phyloP scores from a whole-genome alignment of 2,888 invertebrate genomes.

The Strigamia maritima region DNA sequence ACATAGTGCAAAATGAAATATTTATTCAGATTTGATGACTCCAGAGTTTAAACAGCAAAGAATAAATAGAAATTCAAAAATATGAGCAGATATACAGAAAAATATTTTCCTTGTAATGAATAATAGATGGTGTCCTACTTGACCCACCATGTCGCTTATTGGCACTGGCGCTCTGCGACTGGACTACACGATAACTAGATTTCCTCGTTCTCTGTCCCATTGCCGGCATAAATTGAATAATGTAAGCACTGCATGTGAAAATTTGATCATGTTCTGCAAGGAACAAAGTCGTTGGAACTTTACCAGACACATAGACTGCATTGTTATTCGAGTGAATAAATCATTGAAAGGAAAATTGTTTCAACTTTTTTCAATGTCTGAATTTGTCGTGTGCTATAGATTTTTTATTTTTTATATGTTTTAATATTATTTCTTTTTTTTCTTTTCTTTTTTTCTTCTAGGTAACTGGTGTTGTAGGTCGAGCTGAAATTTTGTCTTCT shows the following conservation, averaged over 20 bases:
- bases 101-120: conserved; percentile 12
- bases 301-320: background rate
- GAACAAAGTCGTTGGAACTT: background rate
- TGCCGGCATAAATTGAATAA: conserved; percentile 28
- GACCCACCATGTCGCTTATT: background rate
- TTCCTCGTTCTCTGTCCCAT: background rate
- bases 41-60: background rate
- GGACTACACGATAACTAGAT: conserved; percentile 13
- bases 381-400: background rate
- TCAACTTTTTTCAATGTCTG: background rate
- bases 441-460: conserved; percentile 42
- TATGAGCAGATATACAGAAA: background rate
- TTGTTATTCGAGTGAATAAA: conserved; percentile 18
- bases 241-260: conserved; percentile 12
- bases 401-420: background rate
- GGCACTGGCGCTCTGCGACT: background rate
- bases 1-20: background rate
- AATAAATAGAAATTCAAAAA: background rate
- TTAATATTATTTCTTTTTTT: background rate
- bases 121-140: conserved; percentile 12
- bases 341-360: conserved; percentile 9
- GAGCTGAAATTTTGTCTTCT: conserved; percentile 94
- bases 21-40: background rate
- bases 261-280: conserved; percentile 10
- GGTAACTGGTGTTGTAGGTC: conserved; percentile 94